A percentile compares a stretch with the other conserved stretches of the same genome.
These are phyloP conservation scores for Osmoderma eremita DNA, from an alignment of 2,888 invertebrate species.

Conservation along the genomic window DNA sequence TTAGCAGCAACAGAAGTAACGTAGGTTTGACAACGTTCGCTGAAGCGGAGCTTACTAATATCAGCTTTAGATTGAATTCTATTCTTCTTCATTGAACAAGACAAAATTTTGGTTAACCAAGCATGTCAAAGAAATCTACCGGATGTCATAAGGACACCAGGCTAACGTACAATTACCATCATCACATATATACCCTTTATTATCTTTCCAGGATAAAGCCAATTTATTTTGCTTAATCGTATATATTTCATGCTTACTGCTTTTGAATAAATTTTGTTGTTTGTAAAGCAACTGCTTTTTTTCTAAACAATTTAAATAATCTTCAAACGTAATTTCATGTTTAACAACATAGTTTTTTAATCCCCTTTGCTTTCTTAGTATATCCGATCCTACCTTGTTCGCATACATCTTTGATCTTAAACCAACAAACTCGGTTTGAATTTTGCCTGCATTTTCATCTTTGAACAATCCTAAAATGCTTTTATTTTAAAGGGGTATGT, in stretches of 20 bases:
- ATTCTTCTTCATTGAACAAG: too few relatives aligned
- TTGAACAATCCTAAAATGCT: constrained; percentile 53
- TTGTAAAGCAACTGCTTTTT: background rate
- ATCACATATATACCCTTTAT: constrained; percentile 40
- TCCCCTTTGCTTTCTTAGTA: constrained; percentile 49
- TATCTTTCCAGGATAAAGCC: constrained; percentile 36
- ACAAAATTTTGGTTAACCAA: too few relatives aligned
- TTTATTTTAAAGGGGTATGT: constrained; percentile 48
- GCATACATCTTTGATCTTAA: constrained; percentile 52
- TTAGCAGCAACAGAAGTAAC: too few relatives aligned
- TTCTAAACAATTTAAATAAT: constrained; percentile 13
- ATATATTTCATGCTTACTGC: constrained; percentile 25
- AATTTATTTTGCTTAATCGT: constrained; percentile 40
- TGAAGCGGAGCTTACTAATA: too few relatives aligned
- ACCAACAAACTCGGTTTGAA: constrained; percentile 54
- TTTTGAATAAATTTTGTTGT: constrained; percentile 18
- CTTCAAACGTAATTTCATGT: constrained; percentile 43
- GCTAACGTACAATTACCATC: constrained; percentile 1
- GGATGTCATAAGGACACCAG: constrained; percentile 19
- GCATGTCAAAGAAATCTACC: too few relatives aligned
- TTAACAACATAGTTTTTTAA: constrained; percentile 43
- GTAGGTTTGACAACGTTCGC: too few relatives aligned
- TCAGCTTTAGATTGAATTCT: too few relatives aligned
- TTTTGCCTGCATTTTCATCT: constrained; percentile 53
- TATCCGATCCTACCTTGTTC: constrained; percentile 1